phyloP scores from a whole-genome alignment of 1,140 invertebrate genomes.

The Dinothrombium tinctorium region DNA sequence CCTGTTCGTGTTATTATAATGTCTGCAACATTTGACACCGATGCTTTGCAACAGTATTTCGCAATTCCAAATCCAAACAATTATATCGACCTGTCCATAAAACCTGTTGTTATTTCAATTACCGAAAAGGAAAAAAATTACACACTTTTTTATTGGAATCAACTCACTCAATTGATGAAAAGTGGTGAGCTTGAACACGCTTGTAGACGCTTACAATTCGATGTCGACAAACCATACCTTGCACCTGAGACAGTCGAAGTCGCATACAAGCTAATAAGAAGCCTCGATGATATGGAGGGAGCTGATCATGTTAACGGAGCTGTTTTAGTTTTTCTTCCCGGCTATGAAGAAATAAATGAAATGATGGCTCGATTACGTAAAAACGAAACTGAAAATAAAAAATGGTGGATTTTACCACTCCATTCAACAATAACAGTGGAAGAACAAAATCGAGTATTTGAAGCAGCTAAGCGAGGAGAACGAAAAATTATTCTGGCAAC shows the following conservation, averaged over 20 bases:
- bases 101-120: too few relatives aligned
- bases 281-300: not conserved
- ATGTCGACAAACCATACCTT: too few relatives aligned
- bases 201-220: too few relatives aligned
- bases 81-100: too few relatives aligned
- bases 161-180: too few relatives aligned
- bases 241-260: too few relatives aligned
- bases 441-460: slow-evolving; percentile 46
- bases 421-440: slow-evolving; percentile 40
- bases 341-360: slow-evolving; percentile 28
- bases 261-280: too few relatives aligned
- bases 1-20: slow-evolving; percentile 75
- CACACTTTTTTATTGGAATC: too few relatives aligned
- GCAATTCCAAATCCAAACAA: too few relatives aligned
- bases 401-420: slow-evolving; percentile 30
- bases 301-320: slow-evolving; percentile 19
- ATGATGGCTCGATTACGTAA: slow-evolving; percentile 13
- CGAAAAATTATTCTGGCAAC: slow-evolving; percentile 78
- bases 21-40: slow-evolving; percentile 89
- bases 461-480: slow-evolving; percentile 24
- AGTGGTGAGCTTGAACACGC: too few relatives aligned
- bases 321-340: slow-evolving; percentile 32
- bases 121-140: too few relatives aligned
- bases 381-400: slow-evolving; percentile 16
- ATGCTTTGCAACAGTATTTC: slow-evolving; percentile 49